Base-by-base conservation (phyloP, 2,113 vertebrate genomes). In the Megalops atlanticus region DNA sequence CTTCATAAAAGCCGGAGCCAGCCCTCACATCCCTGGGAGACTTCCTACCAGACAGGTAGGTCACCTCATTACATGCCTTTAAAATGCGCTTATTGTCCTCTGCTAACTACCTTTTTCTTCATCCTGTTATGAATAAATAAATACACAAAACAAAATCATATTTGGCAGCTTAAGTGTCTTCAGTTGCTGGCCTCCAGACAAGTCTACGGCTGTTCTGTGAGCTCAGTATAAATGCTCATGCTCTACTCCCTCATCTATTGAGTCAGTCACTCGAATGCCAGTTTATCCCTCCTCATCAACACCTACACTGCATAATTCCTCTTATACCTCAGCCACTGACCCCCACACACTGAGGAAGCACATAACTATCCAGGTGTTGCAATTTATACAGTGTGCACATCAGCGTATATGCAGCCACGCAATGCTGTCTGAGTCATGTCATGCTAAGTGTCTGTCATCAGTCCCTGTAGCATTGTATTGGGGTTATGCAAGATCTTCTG, bases 11-110 rank as follows among this genome's bases (percentile, higher is more conserved):
- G 79, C 77, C 36, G 74, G 47, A 80, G 52, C 76, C 68, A 35
- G 84, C 85, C 85, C 82, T 82, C 64, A 52, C 82, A 49, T 76
- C 77, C 64, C 49, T 5, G n/a, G 18, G 72, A 40, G 79, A 36
- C 79, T 36, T 58, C 54, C 21, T 74, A 72, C 43, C 41, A 86
- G 84, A 84, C 40, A 49, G 84, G 81, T 45, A 77, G 72, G 64
- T 49, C 74, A 75, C 68, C 79, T 87, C 84, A 83, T 87, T 87
- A 87, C 78, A 76, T 54, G 78, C 70, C 83, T 52, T 77, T 85
- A 79, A 83, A 74, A 83, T 68, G 36, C 35, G 16, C 74, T 76
- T 5, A 38, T 49, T 81, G 76, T 81, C 76, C 78, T 39, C 75
- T 18, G 52, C 40, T 80, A 27, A 11, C 36, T 45, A 14, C 35